phyloP scores from a whole-genome alignment of 1,140 invertebrate genomes.

The Ips nitidus region DNA sequence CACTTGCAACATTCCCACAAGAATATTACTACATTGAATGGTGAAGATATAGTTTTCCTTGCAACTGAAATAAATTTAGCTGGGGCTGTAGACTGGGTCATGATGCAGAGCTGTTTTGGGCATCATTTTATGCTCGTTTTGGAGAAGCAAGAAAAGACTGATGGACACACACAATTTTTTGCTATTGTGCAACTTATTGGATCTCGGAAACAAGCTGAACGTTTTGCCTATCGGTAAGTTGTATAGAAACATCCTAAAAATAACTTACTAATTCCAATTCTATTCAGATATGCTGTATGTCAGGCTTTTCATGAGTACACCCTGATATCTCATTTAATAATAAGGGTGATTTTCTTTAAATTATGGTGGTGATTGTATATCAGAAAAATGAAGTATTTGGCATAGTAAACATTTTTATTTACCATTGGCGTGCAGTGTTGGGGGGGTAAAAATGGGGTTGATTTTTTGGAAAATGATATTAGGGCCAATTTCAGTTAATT shows the following conservation, averaged over 20 bases:
- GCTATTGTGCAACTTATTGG: slow-evolving; percentile 99
- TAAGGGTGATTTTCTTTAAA: too few species aligned
- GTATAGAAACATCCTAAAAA: slow-evolving; percentile 1
- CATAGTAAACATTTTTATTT: too few species aligned
- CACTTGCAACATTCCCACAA: slow-evolving; percentile 98
- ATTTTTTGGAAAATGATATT: too few species aligned
- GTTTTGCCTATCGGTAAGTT: slow-evolving; percentile 91
- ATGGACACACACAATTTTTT: slow-evolving; percentile 98
- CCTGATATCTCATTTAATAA: too few species aligned
- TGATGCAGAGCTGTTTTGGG: slow-evolving; percentile 99
- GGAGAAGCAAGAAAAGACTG: slow-evolving; percentile 98
- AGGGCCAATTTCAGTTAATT: too few species aligned
- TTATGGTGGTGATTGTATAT: too few species aligned
- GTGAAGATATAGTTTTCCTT: slow-evolving; percentile 98
- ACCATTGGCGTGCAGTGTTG: too few species aligned
- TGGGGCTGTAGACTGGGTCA: slow-evolving; percentile 99
- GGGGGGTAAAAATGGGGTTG: too few species aligned
- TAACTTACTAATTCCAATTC: background rate
- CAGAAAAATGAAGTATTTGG: too few species aligned
- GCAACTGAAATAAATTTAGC: slow-evolving; percentile 99
- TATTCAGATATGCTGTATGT: background rate
- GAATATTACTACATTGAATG: slow-evolving; percentile 96
- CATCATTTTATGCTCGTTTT: slow-evolving; percentile 99
- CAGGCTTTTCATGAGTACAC: too few species aligned
- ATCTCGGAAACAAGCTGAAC: slow-evolving; percentile 97